Percentiles rank a stretch among this genome's conserved stretches.
These are phyloP conservation scores for Drosophila parvula DNA, from an alignment of 1,140 invertebrate species.

Conservation along the genomic window DNA sequence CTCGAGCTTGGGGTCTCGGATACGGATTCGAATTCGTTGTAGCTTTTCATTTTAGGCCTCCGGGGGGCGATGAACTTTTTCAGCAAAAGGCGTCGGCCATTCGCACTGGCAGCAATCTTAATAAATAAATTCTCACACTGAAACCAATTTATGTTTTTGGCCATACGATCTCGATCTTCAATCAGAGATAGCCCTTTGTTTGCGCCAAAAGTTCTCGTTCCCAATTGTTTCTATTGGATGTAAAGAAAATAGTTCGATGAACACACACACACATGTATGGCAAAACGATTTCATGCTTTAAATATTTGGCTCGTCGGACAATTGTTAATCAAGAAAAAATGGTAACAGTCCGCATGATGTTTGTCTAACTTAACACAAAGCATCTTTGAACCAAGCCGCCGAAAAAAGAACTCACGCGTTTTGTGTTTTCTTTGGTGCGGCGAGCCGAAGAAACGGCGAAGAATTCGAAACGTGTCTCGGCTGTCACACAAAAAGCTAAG, in stretches of 20 bases:
- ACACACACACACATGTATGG: slow-evolving; percentile 26
- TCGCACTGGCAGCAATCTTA: slow-evolving; percentile 34
- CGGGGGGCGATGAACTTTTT: slow-evolving; percentile 67
- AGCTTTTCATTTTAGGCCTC: slow-evolving; percentile 33
- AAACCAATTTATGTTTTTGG: slow-evolving; percentile 59
- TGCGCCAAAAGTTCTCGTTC: slow-evolving; percentile 38
- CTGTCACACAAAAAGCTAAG: slow-evolving; percentile 35
- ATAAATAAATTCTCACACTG: slow-evolving; percentile 62
- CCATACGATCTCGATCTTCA: slow-evolving; percentile 63
- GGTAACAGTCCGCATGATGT: slow-evolving; percentile 49
- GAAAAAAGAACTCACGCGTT: slow-evolving; percentile 23
- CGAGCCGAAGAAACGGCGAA: no score
- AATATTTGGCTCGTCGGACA: slow-evolving; percentile 58
- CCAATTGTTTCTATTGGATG: slow-evolving; percentile 40
- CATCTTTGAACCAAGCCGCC: slow-evolving; percentile 64
- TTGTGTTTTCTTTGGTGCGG: slow-evolving; percentile 23
- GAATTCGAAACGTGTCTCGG: slow-evolving; percentile 34
- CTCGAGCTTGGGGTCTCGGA: slow-evolving; percentile 1
- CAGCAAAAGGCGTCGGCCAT: slow-evolving; percentile 63
- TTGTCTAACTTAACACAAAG: slow-evolving; percentile 43
- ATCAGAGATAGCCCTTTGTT: slow-evolving; percentile 61
- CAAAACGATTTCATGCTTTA: slow-evolving; percentile 75
- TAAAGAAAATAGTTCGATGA: slow-evolving; percentile 60
- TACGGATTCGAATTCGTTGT: slow-evolving; percentile 23
- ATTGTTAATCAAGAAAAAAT: slow-evolving; percentile 76